Conservation (phyloP, 2,797 vertebrate species). For the Falco naumanni region DNA sequence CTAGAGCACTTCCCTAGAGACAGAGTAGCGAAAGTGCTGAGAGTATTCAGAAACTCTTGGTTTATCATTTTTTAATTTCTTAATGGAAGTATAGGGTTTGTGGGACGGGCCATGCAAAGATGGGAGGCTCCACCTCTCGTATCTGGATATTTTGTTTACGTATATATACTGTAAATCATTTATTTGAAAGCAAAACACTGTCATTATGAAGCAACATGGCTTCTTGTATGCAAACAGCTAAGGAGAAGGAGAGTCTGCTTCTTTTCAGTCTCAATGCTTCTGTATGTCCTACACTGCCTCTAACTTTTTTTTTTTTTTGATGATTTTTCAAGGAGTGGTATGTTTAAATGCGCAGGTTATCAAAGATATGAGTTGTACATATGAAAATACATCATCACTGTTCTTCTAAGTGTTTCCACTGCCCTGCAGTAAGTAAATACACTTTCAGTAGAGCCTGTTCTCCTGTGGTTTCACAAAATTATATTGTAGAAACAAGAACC, state of each 20-base stretch:
- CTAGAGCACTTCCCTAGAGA: neutral
- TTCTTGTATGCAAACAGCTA: neutral
- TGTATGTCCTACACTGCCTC: neutral
- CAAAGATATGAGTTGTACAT: rapidly evolving
- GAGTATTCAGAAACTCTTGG: neutral
- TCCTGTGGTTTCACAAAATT: neutral
- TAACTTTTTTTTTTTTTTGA: neutral
- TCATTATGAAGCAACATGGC: neutral
- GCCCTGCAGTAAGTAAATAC: neutral
- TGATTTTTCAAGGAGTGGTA: neutral
- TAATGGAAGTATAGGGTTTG: neutral
- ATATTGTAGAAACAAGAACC: neutral
- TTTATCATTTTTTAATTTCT: neutral
- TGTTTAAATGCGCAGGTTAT: neutral
- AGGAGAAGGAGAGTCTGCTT: neutral
- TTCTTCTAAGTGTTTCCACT: neutral
- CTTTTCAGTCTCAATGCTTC: neutral
- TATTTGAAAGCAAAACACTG: neutral
- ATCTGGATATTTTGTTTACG: neutral
- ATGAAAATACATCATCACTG: neutral
- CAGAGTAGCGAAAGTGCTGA: neutral
- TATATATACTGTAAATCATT: neutral
- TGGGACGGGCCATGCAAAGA: neutral
- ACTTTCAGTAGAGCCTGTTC: neutral
- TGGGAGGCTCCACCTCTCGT: neutral